Base-by-base conservation (phyloP, 2,888 invertebrate genomes). In the Nomada flava region DNA sequence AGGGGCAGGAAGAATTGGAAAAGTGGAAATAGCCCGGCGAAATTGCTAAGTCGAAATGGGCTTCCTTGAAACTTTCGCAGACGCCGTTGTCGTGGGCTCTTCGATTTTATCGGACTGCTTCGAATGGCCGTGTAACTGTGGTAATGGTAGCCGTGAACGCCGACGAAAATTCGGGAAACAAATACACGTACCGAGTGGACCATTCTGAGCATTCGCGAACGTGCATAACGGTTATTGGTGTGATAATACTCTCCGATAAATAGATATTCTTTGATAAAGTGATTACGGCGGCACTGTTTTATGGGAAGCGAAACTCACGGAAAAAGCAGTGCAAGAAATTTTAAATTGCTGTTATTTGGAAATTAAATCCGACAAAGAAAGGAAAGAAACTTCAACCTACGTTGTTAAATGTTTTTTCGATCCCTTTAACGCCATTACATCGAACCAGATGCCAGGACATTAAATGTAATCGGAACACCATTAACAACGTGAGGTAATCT, bases 31-130 rank as follows among this genome's bases (percentile, higher is more conserved):
- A 82, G 79, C 80, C 70, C 64, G 67, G 70, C 76, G 83, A 85
- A 84, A 88, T 88, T 84, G 89, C 76, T 57, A 87, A 85, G 71
- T 64, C 76, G 77, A 63, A 83, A 78, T 80, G 79, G 82, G 59
- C 75, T 65, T 72, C 59, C 78, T 69, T 65, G 50, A 73, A 84
- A 86, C 67, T 86, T 76, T 76, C 71, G 44, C 62, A 76, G 82
- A 82, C 68, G 69, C 53, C 62, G 71, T 74, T 82, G 73, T 62
- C 81, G 73, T 57, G 72, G 65, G 62, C 75, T 83, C 69, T 76
- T 69, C 83, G 83, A 83, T 82, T 78, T 83, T 82, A 78, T 83
- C 83, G 74, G 79, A 18, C 36, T 52, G 60, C 26, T 71, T 29
- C 78, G 79, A 79, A 79, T 42, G 42, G 69, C 52, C 69, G 74